Base-by-base conservation (phyloP, 1,140 invertebrate genomes). In the Panagrolaimus sp. region DNA sequence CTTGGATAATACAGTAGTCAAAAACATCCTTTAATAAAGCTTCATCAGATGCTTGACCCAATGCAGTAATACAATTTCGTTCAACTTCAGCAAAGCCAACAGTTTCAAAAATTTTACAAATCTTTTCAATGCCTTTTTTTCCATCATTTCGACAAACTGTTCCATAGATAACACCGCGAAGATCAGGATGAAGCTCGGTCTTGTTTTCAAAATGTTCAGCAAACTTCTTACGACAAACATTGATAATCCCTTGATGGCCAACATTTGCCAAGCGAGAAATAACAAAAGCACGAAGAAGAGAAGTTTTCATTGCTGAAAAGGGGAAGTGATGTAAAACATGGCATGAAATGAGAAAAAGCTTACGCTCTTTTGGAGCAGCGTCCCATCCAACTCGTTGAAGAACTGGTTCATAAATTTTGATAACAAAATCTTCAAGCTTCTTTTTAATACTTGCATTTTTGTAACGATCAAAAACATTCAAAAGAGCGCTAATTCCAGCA, bases 1-100 rank as follows among this genome's bases (percentile, higher is more conserved):
- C 89, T 88, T 92, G 87, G 0, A 96, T 85, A 16, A 93, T 90
- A 77, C 89, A 72, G 38, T 78, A 79, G 0, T 76, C 31, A 38
- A 63, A 76, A 43, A 71, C 51, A 5, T 31, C 9, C 44, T 38
- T 87, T 0, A 96, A 85, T 16, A 92, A 90, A 78, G 89, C 88
- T 7, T 87, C 85, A 80, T 93, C 88, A 53, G 87, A 87, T 20
- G 90, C 88, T 45, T 89, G 88, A 31, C 92, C 92, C 20, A 96
- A 86, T 0, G 91, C 88, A 48, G 90, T 85, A 27, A 90, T 88
- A 73, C 96, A 91, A 76, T 93, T 87, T 78, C 93, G 89, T 83
- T 93, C 93, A 81, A 97, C 92, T 84, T 97, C 93, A 70, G 92
- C 90, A 64, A 95, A 86, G 84, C 93, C 92, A 9, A 90, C 88